Base-by-base conservation (phyloP, 2,797 vertebrate species). In the Kryptolebias ocellatus region DNA sequence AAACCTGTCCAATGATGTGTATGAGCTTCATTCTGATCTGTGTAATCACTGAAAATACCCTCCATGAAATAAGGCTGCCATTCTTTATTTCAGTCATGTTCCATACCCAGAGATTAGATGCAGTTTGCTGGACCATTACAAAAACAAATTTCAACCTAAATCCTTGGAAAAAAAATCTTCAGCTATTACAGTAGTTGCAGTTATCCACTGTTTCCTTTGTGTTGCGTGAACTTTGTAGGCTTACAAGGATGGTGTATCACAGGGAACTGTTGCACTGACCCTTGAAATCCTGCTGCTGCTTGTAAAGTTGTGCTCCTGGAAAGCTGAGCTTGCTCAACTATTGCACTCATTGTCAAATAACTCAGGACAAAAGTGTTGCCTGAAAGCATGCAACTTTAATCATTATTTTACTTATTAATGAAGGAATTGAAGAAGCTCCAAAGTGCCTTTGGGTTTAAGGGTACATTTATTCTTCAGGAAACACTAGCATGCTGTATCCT, bases 361-460 rank as follows among this genome's bases (percentile, higher is more conserved):
- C 68, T 72, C 63, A 54, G 54, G 75, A 79, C 76, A 61, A 76
- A 60, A 77, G 65, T 56, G 51, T 80, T 72, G 64, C 60, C 76
- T 79, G 29, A 56, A 54, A 18, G 60, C 39, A 9, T 89, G 2
- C 68, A 85, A 79, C 51, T 79, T 83, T 86, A 76, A 86, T 81
- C 60, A 55, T 50, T 6, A 16, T 2, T 4, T 88, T 72, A 80
- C 39, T 83, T 79, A 81, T 86, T 86, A 60, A 88, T 81, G 84
- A 81, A 66, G 71, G 45, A 67, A 86, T 63, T 68, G 60, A 80
- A 81, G 67, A 86, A 56, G 49, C 39, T 51, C 53, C 10, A 18
- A 76, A 66, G 60, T 62, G 37, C 54, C 59, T 74, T 77, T 42
- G 64, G 57, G 65, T 72, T 60, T 70, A 10, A 59, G 47, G 47